Conservation (phyloP, 2,888 invertebrate species). For the Theretra japonica region DNA sequence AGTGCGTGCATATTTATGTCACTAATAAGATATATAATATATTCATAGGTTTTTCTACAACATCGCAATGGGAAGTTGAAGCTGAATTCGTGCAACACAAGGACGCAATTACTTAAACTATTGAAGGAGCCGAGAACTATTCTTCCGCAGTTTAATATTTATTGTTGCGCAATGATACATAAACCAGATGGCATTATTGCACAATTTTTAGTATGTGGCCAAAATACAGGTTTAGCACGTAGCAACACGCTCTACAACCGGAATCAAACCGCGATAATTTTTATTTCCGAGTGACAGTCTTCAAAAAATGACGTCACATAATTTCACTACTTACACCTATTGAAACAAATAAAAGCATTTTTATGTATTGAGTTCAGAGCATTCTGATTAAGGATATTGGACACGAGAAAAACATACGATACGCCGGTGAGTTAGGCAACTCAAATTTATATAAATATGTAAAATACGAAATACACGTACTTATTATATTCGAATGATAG, state of each 20-base stretch:
- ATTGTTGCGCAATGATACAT: slow-evolving; percentile 14
- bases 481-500: too few relatives aligned
- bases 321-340: too few relatives aligned
- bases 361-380: too few relatives aligned
- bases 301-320: too few relatives aligned
- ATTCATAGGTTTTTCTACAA: neutral
- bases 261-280: neutral
- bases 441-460: too few relatives aligned
- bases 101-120: neutral
- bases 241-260: neutral
- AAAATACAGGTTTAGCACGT: neutral
- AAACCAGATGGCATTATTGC: neutral
- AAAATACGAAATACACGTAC: too few relatives aligned
- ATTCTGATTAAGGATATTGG: too few relatives aligned
- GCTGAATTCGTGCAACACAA: neutral
- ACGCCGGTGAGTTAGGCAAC: too few relatives aligned
- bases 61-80: neutral
- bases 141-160: neutral
- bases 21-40: neutral
- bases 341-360: too few relatives aligned
- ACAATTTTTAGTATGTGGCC: slow-evolving; percentile 12
- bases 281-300: neutral
- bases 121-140: neutral
- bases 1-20: too few relatives aligned
- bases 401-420: too few relatives aligned